phyloP scores from a whole-genome alignment of 2,113 vertebrate species.

The Tympanuchus pallidicinctus region DNA sequence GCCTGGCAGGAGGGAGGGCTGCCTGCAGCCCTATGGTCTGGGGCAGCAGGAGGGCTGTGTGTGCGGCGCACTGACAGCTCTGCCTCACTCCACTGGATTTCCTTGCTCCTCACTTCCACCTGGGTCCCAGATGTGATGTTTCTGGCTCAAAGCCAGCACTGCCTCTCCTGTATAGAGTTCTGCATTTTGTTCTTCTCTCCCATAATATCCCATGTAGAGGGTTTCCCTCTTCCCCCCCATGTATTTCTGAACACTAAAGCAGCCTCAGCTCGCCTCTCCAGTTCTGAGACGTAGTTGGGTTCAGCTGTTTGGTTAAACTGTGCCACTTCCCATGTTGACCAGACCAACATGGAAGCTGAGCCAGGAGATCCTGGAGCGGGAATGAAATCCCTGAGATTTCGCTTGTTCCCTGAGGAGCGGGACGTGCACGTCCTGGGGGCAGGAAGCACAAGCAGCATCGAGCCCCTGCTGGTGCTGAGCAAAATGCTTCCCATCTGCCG shows the following conservation, averaged over 20 bases:
- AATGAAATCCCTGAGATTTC: conserved; percentile 18
- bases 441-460: background rate
- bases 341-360: background rate
- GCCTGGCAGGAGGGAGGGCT: background rate
- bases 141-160: background rate
- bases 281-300: background rate
- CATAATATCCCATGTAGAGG: rapidly evolving
- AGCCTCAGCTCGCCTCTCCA: background rate
- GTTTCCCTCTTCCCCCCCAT: background rate
- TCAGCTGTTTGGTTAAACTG: background rate
- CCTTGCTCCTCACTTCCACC: background rate
- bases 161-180: background rate
- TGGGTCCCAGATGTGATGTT: rapidly evolving
- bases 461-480: background rate
- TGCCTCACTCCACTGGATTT: background rate
- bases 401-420: background rate
- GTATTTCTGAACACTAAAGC: background rate
- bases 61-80: background rate
- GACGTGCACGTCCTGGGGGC: background rate
- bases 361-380: background rate
- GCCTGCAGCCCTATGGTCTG: background rate
- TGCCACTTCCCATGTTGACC: background rate
- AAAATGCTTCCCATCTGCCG: background rate
- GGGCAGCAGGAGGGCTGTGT: background rate
- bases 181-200: background rate